These are phyloP conservation scores for Drosophila monieri DNA, from an alignment of 2,888 invertebrate species.

Conservation along the genomic window DNA sequence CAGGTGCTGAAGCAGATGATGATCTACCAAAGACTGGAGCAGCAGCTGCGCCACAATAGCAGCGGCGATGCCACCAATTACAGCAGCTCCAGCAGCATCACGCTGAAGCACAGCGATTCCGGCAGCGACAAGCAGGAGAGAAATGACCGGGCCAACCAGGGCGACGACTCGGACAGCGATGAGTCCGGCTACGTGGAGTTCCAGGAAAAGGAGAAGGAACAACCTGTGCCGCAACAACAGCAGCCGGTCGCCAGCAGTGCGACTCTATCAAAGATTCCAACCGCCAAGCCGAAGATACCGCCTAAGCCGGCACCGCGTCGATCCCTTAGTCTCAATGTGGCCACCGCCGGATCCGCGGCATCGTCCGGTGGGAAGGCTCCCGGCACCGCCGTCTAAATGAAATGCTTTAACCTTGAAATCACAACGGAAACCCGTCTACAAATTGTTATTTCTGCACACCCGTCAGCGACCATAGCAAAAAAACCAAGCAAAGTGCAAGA, in stretches of 20 bases:
- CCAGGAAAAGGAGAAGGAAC: constrained; percentile 84
- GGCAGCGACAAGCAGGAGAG: constrained; percentile 48
- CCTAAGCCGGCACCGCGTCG: constrained; percentile 80
- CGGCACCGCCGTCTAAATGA: constrained; percentile 60
- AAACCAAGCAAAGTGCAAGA: constrained; percentile 57
- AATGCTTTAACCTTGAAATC: constrained; percentile 53
- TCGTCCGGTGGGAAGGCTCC: constrained; percentile 15
- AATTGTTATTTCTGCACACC: constrained; percentile 71
- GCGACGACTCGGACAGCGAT: constrained; percentile 89
- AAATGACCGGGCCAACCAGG: constrained; percentile 39
- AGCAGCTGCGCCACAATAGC: constrained; percentile 74
- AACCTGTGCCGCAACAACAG: constrained; percentile 13
- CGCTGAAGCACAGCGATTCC: constrained; percentile 74
- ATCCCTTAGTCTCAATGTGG: constrained; percentile 47
- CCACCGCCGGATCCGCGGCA: constrained; percentile 23
- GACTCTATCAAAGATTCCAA: constrained; percentile 39
- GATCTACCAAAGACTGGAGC: constrained; percentile 74
- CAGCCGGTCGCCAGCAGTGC: constrained; percentile 10
- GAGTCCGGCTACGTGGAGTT: constrained; percentile 96
- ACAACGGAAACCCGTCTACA: constrained; percentile 38
- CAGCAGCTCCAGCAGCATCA: constrained; percentile 81
- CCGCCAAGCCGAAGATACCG: constrained; percentile 63
- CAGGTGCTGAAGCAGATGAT: constrained; percentile 69
- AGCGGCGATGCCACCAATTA: constrained; percentile 80
- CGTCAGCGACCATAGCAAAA: constrained; percentile 43